Conservation (phyloP, 2,888 invertebrate genomes). For the Aleiodes leptofemur region DNA sequence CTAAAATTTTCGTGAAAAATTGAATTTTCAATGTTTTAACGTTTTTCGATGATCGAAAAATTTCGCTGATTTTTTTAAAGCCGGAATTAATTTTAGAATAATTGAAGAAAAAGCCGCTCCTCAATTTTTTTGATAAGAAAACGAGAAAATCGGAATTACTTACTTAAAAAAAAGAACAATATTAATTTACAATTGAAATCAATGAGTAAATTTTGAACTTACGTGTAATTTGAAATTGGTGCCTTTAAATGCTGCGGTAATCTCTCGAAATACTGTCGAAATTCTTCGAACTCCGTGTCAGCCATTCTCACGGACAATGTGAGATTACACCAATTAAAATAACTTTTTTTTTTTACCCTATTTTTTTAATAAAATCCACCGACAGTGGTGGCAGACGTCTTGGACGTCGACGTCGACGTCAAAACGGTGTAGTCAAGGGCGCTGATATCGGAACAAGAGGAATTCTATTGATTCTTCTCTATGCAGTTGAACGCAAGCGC, state of each 20-base stretch:
- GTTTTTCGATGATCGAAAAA: no score
- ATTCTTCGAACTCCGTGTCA: constrained; percentile 95
- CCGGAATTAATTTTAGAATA: no score
- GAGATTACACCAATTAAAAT: constrained; percentile 11
- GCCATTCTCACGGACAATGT: constrained; percentile 80
- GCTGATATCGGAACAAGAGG: constrained; percentile 47
- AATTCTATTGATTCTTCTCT: constrained; percentile 70
- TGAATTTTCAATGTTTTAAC: no score
- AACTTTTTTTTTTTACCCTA: neutral
- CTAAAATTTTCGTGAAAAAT: no score
- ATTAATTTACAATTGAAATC: neutral
- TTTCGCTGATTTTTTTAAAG: no score
- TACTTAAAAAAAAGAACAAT: no score
- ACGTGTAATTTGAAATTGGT: constrained; percentile 92
- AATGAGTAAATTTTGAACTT: constrained; percentile 76
- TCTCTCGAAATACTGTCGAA: constrained; percentile 90
- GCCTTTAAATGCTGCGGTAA: constrained; percentile 87
- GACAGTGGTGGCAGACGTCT: constrained; percentile 55
- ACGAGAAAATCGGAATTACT: no score
- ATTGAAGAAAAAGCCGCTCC: no score
- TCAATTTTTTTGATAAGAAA: no score
- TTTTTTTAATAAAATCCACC: neutral
- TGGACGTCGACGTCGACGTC: constrained; percentile 47
- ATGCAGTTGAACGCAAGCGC: constrained; percentile 54
- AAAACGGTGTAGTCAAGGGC: constrained; percentile 22